phyloP scores from a whole-genome alignment of 92 coral and sea anemone genomes.

The Parazoanthus atlanticus region DNA sequence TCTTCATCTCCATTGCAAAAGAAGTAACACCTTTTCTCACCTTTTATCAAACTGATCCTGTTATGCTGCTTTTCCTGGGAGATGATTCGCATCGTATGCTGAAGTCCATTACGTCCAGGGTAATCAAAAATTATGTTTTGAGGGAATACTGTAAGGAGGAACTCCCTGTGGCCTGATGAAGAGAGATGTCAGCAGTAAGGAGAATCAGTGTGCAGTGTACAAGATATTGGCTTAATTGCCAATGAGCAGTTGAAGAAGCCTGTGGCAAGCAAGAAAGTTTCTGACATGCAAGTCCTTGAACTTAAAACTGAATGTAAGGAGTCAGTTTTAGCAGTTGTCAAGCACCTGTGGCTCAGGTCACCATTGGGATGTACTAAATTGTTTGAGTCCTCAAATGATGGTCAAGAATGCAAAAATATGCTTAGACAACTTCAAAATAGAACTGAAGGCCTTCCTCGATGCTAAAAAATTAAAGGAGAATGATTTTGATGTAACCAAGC shows the following conservation, averaged over 20 bases:
- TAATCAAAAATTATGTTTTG: conserved; percentile 21
- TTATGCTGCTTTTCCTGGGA: conserved; percentile 26
- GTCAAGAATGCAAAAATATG: conserved; percentile 22
- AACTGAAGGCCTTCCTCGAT: conserved; percentile 25
- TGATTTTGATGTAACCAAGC: conserved; percentile 28
- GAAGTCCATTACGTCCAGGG: conserved; percentile 36
- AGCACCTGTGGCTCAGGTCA: conserved; percentile 29
- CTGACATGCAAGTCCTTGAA: conserved; percentile 40
- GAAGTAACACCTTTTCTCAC: conserved; percentile 36
- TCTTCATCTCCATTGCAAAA: conserved; percentile 38
- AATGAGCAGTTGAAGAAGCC: too few species aligned
- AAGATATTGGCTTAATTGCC: too few species aligned
- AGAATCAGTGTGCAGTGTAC: conserved; percentile 33
- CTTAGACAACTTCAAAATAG: conserved; percentile 1
- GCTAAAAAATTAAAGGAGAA: conserved; percentile 29
- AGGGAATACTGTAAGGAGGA: conserved; percentile 41
- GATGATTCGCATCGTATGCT: conserved; percentile 32
- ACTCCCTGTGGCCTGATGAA: conserved; percentile 10
- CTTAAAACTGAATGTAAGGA: conserved; percentile 47
- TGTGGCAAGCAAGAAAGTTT: conserved; percentile 28
- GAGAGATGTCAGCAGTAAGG: conserved; percentile 21
- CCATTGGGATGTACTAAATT: conserved; percentile 25
- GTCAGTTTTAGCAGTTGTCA: conserved; percentile 26
- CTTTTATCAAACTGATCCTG: conserved; percentile 36
- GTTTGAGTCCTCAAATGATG: conserved; percentile 37